These are phyloP conservation scores for Leuciscus waleckii DNA, from an alignment of 2,797 vertebrate genomes.

Conservation along the genomic window DNA sequence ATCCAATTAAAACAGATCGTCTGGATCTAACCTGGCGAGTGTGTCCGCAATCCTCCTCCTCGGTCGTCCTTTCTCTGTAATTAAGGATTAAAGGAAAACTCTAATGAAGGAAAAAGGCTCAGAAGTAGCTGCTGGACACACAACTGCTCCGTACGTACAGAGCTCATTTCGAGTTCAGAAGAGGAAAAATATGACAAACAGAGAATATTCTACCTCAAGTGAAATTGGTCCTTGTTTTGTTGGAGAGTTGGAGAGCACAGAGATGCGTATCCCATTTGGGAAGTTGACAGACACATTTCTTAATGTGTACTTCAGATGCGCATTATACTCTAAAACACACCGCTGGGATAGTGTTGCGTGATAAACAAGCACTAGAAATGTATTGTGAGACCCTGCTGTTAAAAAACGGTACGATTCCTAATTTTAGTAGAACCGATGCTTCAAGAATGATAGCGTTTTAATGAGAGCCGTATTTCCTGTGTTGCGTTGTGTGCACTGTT, in stretches of 20 bases:
- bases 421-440: neutral
- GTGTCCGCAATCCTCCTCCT: conserved; percentile 19
- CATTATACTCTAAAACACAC: no score
- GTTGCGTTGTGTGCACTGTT: neutral
- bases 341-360: neutral
- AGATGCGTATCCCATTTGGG: neutral
- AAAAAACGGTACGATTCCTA: neutral
- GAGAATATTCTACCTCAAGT: neutral
- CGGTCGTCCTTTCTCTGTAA: conserved; percentile 44
- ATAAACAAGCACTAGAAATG: neutral
- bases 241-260: neutral
- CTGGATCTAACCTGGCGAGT: conserved; percentile 38
- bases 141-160: neutral
- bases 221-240: neutral
- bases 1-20: conserved; percentile 50
- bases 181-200: neutral
- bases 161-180: neutral
- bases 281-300: neutral
- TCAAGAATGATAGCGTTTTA: neutral
- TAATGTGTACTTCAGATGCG: neutral
- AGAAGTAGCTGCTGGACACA: neutral
- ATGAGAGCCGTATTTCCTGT: neutral
- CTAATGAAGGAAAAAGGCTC: neutral
- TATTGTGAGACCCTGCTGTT: neutral
- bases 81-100: conserved; percentile 45